Conservation (phyloP, 2,888 invertebrate genomes). For the Tanaodytes sp. region DNA sequence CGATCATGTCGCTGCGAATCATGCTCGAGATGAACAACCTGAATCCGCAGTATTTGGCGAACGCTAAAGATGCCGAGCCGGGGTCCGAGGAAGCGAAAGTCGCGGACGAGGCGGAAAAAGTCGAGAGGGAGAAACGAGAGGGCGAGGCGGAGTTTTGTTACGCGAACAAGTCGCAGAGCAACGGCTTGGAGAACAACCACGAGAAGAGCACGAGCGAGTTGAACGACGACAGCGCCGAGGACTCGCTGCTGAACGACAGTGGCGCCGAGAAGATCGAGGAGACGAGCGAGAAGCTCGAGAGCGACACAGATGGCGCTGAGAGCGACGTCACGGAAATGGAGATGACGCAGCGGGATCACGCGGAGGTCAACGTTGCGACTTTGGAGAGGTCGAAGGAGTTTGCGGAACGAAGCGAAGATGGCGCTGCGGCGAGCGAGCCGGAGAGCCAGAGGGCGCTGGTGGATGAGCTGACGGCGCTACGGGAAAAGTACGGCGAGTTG, state of each 20-base stretch:
- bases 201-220: conserved; percentile 3
- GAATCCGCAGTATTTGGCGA: neutral
- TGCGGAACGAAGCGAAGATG: neutral
- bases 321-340: conserved; percentile 37
- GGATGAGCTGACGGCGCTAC: conserved; percentile 62
- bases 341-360: conserved; percentile 7
- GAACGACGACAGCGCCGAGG: neutral
- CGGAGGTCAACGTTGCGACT: neutral
- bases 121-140: no score
- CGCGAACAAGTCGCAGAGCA: no score
- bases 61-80: neutral
- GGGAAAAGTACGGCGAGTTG: conserved; percentile 81
- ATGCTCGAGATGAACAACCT: conserved; percentile 40
- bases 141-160: no score
- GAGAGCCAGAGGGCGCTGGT: conserved; percentile 5
- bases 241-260: conserved; percentile 6
- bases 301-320: conserved; percentile 20
- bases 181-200: no score
- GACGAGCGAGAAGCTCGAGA: conserved; percentile 24
- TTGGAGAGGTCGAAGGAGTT: neutral
- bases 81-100: neutral
- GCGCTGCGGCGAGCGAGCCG: neutral
- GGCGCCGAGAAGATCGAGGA: conserved; percentile 25
- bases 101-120: neutral
- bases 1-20: conserved; percentile 55